Percentiles rank a stretch among this genome's conserved stretches.
Evolutionary conservation across 2,888 invertebrate genomes (phyloP).

Genomic region (Spodoptera exigua): DNA sequence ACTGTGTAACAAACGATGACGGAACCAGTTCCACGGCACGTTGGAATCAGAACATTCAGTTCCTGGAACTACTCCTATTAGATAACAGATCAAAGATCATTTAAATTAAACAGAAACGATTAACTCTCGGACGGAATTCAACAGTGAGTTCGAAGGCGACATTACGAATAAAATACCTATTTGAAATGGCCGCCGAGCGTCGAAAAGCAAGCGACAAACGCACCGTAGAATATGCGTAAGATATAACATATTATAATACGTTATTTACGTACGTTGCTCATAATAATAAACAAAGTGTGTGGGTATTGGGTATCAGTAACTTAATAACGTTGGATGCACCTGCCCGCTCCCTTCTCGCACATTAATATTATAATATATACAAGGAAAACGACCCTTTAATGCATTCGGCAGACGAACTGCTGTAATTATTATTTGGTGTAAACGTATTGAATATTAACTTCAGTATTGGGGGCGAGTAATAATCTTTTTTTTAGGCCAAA

Average conservation of each 20-base stretch:
- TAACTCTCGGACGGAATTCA: conserved; percentile 65
- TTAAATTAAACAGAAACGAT: conserved; percentile 79
- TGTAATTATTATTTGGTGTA: conserved; percentile 87
- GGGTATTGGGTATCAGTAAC: conserved; percentile 79
- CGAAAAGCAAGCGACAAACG: conserved; percentile 51
- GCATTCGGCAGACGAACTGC: conserved; percentile 79
- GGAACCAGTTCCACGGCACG: conserved; percentile 70
- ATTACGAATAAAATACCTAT: conserved; percentile 57
- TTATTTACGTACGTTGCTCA: conserved; percentile 71
- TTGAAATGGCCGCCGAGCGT: conserved; percentile 46
- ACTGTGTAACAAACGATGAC: conserved; percentile 75
- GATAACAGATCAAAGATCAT: conserved; percentile 83
- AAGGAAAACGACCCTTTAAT: conserved; percentile 79
- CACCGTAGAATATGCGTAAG: conserved; percentile 43
- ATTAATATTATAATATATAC: conserved; percentile 85
- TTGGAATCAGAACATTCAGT: conserved; percentile 74
- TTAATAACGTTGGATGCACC: conserved; percentile 81
- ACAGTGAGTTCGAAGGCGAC: conserved; percentile 40
- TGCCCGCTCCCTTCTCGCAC: conserved; percentile 74
- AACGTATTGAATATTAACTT: conserved; percentile 86
- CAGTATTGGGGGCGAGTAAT: conserved; percentile 76
- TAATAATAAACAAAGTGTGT: conserved; percentile 76
- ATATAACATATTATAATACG: conserved; percentile 68
- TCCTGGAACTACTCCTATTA: conserved; percentile 82
- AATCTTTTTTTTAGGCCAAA: conserved; percentile 79